These are phyloP conservation scores for Gopherus flavomarginatus DNA, from an alignment of 2,113 vertebrate species.

Conservation along the genomic window DNA sequence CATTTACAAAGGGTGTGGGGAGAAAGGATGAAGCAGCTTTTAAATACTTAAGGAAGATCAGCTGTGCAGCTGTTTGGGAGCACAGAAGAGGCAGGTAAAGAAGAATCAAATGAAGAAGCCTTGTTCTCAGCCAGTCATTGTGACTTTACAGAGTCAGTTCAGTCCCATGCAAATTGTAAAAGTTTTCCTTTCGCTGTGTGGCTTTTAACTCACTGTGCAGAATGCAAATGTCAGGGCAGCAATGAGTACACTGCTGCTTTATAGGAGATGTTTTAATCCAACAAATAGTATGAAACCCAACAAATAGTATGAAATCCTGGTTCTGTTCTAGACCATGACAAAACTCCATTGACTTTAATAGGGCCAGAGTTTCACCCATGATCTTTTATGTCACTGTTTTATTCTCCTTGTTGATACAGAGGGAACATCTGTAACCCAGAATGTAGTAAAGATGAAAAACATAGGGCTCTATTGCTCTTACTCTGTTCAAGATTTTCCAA, in stretches of 20 bases:
- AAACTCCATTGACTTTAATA: rapidly evolving
- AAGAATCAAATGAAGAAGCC: background rate
- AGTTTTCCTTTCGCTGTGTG: rapidly evolving
- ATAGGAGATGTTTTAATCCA: background rate
- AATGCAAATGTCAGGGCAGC: background rate
- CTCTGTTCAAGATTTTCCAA: background rate
- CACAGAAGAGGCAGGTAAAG: background rate
- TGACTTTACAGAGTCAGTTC: rapidly evolving
- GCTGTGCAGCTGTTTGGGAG: background rate
- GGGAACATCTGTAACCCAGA: background rate
- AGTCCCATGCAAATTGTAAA: background rate
- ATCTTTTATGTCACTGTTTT: background rate
- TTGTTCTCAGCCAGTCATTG: background rate
- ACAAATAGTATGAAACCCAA: background rate
- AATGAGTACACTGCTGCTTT: background rate
- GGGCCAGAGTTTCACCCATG: background rate
- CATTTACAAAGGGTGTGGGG: background rate
- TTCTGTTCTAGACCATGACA: background rate
- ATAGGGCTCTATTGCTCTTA: background rate
- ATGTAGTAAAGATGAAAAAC: background rate
- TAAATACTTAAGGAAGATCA: background rate
- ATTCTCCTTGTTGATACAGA: background rate
- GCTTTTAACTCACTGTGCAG: background rate
- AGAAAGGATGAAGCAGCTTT: background rate
- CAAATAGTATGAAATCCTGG: background rate